A percentile compares a stretch with the other conserved stretches of the same genome.
Conservation (phyloP, 2,888 invertebrate genomes). For the Cactoblastis cactorum region DNA sequence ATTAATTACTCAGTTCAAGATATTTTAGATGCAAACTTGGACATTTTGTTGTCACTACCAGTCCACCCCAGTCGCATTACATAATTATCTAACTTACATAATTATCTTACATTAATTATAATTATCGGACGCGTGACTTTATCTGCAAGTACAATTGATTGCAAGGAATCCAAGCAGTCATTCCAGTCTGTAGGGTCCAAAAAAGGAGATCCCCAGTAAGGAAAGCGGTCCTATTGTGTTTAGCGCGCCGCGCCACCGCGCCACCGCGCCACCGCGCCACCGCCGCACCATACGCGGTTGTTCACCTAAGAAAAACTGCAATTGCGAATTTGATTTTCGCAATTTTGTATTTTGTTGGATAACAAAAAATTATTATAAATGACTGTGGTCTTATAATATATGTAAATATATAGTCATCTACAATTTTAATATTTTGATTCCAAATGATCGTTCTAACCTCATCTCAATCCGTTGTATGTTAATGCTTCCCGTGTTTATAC, state of each 20-base stretch:
- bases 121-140: conserved; percentile 5
- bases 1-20: too few relatives aligned
- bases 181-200: conserved; percentile 29
- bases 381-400: too few relatives aligned
- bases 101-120: neutral
- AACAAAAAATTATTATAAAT: neutral
- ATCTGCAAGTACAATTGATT: conserved; percentile 10
- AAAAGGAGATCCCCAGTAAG: conserved; percentile 54
- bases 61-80: neutral
- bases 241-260: too few relatives aligned
- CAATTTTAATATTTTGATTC: too few relatives aligned
- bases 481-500: too few relatives aligned
- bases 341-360: neutral
- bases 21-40: too few relatives aligned
- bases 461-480: too few relatives aligned
- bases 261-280: too few relatives aligned
- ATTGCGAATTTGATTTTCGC: conserved; percentile 5
- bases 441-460: too few relatives aligned
- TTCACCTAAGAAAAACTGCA: conserved; percentile 51
- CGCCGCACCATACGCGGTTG: conserved; percentile 37
- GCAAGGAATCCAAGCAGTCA: conserved; percentile 8
- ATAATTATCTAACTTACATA: neutral
- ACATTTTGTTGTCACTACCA: too few relatives aligned
- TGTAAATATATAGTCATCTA: too few relatives aligned
- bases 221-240: conserved; percentile 68